Evolutionary conservation across 2,888 invertebrate genomes (phyloP).

Genomic region (Deilephila porcellus): DNA sequence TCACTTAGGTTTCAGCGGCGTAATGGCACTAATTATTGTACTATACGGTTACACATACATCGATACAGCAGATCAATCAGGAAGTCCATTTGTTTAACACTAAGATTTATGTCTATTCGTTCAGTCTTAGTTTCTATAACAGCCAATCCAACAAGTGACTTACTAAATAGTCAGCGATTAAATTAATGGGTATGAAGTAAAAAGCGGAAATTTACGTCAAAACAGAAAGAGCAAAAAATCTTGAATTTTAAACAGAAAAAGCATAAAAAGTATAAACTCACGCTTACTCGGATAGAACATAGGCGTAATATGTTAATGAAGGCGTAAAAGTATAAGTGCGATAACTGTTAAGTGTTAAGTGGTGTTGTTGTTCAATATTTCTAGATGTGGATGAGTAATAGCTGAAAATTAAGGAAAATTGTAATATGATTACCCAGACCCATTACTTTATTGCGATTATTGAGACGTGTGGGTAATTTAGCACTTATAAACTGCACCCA

Average conservation of each 20-base stretch:
- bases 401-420: conserved; percentile 26
- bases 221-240: background rate
- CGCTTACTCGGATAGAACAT: background rate
- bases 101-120: conserved; percentile 18
- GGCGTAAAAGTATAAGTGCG: background rate
- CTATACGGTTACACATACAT: conserved; percentile 32
- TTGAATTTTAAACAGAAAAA: background rate
- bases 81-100: conserved; percentile 29
- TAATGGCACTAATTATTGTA: conserved; percentile 40
- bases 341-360: background rate
- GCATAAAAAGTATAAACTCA: background rate
- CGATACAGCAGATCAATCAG: conserved; percentile 33
- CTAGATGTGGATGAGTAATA: conserved; percentile 20
- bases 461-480: conserved; percentile 12
- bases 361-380: conserved; percentile 15
- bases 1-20: conserved; percentile 31
- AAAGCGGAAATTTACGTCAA: background rate
- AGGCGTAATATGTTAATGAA: background rate
- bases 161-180: conserved; percentile 6
- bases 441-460: background rate
- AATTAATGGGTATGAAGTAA: background rate
- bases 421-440: conserved; percentile 13
- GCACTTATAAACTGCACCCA: conserved; percentile 22
- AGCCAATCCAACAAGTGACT: background rate
- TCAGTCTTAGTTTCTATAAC: background rate